Evolutionary conservation across 2,113 vertebrate genomes (phyloP), one percentile per base, ranked within the genome.

Genomic region (Tachycineta bicolor): DNA sequence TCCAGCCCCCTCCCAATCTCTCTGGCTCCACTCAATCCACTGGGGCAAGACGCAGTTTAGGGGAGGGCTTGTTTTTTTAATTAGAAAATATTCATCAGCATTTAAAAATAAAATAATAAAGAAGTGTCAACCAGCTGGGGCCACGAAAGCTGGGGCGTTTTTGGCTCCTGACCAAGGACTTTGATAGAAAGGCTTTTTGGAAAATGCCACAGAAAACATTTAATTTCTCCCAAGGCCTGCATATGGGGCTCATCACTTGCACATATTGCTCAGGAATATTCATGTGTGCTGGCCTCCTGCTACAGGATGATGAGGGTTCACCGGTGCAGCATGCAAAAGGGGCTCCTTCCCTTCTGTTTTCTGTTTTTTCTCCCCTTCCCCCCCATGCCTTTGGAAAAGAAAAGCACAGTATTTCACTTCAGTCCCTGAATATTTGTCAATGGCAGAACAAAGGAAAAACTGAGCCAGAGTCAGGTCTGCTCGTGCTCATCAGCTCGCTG

Each of bases 191-290:
- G 81, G 65, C 56, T 95, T 94, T 94, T 94, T 95, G 95, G 95
- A 96, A 96, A 90, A 95, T 5, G 24, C 91, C 4, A 3, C 63
- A 94, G 93, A 93, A 97, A 94, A 95, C 68, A 95, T 87, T 96
- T 96, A 96, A 96, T 97, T 96, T 92, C 89, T 97, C 96, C 91
- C 94, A 95, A 91, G 93, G 95, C 89, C 87, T 95, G 95, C 95
- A 96, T 94, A 96, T 96, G 95, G 95, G 96, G 95, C 91, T 97
- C 96, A 95, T 97, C 95, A 96, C 89, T 96, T 18, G 52, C 1
- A 20, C 96, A 92, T 87, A 87, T 92, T 97, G 89, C 89, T 94
- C 77, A 82, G 95, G 83, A 95, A 94, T 95, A 96, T 94, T 89
- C 95, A 94, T 94, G 83, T 96, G 93, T n/a, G 68, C 93, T 96